Evolutionary conservation across 2,113 vertebrate species (phyloP).

Genomic region (Podarcis cretensis): DNA sequence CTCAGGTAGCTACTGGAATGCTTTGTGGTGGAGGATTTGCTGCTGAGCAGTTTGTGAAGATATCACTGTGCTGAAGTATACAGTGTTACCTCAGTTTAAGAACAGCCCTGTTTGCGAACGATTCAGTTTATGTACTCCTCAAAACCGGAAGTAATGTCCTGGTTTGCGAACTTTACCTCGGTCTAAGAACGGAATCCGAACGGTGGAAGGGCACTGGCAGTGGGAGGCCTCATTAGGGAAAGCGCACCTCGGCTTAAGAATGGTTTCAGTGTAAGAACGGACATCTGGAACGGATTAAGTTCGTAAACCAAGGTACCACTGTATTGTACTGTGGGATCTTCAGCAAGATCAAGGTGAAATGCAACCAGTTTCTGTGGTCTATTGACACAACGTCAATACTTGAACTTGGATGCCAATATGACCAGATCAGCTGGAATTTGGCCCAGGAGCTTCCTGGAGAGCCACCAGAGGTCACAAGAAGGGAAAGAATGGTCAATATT

Average conservation of each 20-base stretch:
- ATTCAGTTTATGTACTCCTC: too few species aligned
- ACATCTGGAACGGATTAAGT: too few species aligned
- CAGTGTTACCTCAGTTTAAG: too few species aligned
- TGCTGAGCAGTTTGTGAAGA: constrained; percentile 3
- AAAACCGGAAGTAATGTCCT: too few species aligned
- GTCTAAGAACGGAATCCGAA: too few species aligned
- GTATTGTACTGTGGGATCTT: neutral
- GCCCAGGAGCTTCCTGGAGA: neutral
- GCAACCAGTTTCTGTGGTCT: neutral
- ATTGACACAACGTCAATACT: neutral
- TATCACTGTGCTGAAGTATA: neutral
- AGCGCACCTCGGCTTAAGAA: too few species aligned
- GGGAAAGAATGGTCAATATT: neutral
- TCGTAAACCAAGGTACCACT: too few species aligned
- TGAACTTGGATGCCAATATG: rapidly evolving
- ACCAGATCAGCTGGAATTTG: neutral
- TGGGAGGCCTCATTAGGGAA: too few species aligned
- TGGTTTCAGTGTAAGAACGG: too few species aligned
- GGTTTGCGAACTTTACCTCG: too few species aligned
- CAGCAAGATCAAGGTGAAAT: neutral
- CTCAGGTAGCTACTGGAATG: constrained; percentile 1
- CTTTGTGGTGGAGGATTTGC: neutral
- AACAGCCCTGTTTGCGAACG: too few species aligned
- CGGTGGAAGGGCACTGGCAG: too few species aligned
- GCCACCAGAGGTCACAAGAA: neutral